Evolutionary conservation across 2,797 vertebrate genomes (phyloP).

Genomic region (Bradypodion pumilum): DNA sequence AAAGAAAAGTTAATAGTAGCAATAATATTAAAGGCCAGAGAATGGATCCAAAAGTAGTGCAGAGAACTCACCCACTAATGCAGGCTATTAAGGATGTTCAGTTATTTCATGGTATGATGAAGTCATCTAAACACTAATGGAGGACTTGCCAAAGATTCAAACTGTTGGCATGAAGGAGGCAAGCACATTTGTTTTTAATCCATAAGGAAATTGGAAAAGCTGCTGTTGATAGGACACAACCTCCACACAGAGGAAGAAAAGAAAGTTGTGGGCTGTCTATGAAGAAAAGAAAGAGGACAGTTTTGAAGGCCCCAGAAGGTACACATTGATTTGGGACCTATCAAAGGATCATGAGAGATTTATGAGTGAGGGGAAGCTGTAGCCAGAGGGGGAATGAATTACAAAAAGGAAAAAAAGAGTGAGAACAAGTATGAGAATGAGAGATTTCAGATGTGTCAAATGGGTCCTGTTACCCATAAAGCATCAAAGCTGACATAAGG

Average conservation of each 20-base stretch:
- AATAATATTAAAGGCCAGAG: constrained; percentile 65
- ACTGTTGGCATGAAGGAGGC: constrained; percentile 45
- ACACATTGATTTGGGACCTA: not conserved
- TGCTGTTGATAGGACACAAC: not conserved
- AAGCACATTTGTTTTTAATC: constrained; percentile 17
- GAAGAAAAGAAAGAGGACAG: not conserved
- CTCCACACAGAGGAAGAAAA: not conserved
- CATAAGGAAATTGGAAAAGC: not conserved
- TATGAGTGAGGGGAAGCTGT: not conserved
- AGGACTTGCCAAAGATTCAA: constrained; percentile 11
- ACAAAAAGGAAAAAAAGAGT: not conserved
- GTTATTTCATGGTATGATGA: constrained; percentile 46
- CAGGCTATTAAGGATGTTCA: constrained; percentile 59
- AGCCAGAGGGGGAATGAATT: not conserved
- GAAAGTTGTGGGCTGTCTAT: not conserved
- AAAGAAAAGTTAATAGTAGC: constrained; percentile 68
- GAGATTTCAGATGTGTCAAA: not conserved
- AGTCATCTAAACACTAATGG: constrained; percentile 61
- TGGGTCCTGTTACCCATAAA: too few relatives aligned
- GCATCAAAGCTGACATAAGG: too few relatives aligned
- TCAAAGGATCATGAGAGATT: not conserved
- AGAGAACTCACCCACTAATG: constrained; percentile 45
- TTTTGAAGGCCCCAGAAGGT: not conserved
- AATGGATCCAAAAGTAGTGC: constrained; percentile 65
- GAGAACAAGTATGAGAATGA: not conserved